Evolutionary conservation across 1,140 invertebrate genomes (phyloP), one percentile per base, ranked within the genome.

Genomic region (Penaeus vannamei): DNA sequence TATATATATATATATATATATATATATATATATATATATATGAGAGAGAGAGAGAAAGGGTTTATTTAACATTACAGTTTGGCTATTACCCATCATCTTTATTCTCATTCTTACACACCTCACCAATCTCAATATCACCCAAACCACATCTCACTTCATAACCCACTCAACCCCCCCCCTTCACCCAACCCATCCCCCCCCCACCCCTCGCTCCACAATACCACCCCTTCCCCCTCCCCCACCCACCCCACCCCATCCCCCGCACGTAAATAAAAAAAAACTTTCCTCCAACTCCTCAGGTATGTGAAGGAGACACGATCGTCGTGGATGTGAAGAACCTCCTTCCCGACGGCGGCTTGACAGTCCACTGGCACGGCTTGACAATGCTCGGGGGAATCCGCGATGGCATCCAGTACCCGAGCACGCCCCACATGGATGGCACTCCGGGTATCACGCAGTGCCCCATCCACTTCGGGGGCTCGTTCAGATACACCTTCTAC

Each of bases 401-500:
- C 23, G 22, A 64, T 20, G 29, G 26, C 61, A 64, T n/a, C 26
- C 95, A 95, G 93, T 97, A 98, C 93, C 93, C 95, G 66, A 96
- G 95, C 77, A 95, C 96, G 7, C 97, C 97, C 91, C 97, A 97
- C 93, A 98, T 97, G 93, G 98, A 98, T 92, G 97, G 97, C 62
- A 97, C 98, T 42, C 97, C 97, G 8, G 96, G 96, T 86, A 95
- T 98, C 12, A 97, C 97, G 0, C 97, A 98, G 93, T 98, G 97
- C 93, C 97, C 97, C 10, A 98, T 98, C 91, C 94, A 95, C 87
- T 95, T 97, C 92, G 95, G 96, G 91, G 96, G 96, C 92, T 96
- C 95, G 1, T 98, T 98, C 95, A 91, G 91, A 76, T 92, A 92
- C 77, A 89, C 66, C 2, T 93, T 95, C 85, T 92, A 92, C 76